Base-by-base conservation (phyloP, 2,797 vertebrate genomes). In the Gila robusta region DNA sequence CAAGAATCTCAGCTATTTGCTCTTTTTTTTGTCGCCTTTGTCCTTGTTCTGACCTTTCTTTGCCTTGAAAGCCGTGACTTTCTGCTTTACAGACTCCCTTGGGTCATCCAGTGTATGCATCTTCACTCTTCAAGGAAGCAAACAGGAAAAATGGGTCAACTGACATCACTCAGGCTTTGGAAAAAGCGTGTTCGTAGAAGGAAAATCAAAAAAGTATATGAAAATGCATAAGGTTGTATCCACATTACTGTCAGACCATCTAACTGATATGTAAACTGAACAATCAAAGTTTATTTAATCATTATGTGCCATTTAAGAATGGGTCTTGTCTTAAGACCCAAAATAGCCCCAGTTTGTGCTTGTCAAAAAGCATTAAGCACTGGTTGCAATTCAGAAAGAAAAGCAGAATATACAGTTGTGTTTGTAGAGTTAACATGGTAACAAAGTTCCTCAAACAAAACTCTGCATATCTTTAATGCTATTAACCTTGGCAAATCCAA, bases 1-100 rank as follows among this genome's bases (percentile, higher is more conserved):
- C 56, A 91, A 85, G 92, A 94, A 94, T 94, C 87, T 88, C 39
- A 90, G 86, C 87, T 83, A 90, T 91, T 91, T 81, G 0, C 37
- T 44, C 69, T 21, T 62, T 83, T 88, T 88, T 79, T 88, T 87
- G 89, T 89, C 52, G 88, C 85, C 26, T 89, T 88, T 87, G 91
- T 91, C 86, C 84, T 88, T 78, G 86, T 90, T 82, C 69, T 69
- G 81, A 93, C 88, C 91, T 92, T 66, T 87, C 59, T 85, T 90
- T 84, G 88, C 64, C 66, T 16, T n/a, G 28, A 84, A 87, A 89
- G 89, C 86, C 80, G 49, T 4, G 9, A 77, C n/a, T 87, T 84
- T 90, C 88, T 84, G 77, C 87, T 81, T 89, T 87, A 73, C 77
- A 59, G 19, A 62, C 39, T 77, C 41, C 6, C 17, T 35, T 85